Conservation (phyloP, 2,113 vertebrate species). For the Verasper variegatus region DNA sequence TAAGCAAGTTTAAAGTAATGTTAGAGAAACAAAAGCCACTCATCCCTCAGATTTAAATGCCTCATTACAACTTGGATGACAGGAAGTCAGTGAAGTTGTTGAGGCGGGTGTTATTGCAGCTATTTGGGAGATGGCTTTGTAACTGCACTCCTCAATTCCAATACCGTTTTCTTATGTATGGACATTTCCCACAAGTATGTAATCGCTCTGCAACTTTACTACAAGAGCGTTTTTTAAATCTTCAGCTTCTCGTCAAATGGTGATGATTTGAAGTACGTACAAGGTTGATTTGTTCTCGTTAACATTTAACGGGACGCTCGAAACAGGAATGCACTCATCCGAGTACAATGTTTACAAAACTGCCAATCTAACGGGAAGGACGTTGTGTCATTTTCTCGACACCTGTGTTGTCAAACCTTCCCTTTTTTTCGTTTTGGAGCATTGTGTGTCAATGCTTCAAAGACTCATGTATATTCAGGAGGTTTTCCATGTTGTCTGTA, state of each 20-base stretch:
- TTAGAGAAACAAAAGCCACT: background rate
- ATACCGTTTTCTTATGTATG: background rate
- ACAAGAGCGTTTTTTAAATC: too few relatives aligned
- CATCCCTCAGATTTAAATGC: conserved; percentile 4
- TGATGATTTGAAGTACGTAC: background rate
- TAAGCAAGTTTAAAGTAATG: background rate
- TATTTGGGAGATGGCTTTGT: conserved; percentile 18
- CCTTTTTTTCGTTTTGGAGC: background rate
- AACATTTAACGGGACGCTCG: background rate
- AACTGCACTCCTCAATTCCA: conserved; percentile 15
- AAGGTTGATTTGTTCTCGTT: background rate
- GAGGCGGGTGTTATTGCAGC: conserved; percentile 8
- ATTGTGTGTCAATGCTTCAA: background rate
- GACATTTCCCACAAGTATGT: background rate
- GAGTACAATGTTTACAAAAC: background rate
- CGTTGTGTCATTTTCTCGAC: background rate
- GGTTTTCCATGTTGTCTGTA: background rate
- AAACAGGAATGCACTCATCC: background rate
- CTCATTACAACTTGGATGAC: background rate
- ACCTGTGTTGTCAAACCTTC: background rate
- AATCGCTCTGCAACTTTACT: too few relatives aligned
- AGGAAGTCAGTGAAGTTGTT: background rate
- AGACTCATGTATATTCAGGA: background rate
- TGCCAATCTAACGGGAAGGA: background rate
- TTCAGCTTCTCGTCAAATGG: too few relatives aligned